Percentiles rank a stretch among this genome's conserved stretches.
These are phyloP conservation scores for Proteles cristata DNA, from an alignment of 2,113 vertebrate species.

Conservation along the genomic window DNA sequence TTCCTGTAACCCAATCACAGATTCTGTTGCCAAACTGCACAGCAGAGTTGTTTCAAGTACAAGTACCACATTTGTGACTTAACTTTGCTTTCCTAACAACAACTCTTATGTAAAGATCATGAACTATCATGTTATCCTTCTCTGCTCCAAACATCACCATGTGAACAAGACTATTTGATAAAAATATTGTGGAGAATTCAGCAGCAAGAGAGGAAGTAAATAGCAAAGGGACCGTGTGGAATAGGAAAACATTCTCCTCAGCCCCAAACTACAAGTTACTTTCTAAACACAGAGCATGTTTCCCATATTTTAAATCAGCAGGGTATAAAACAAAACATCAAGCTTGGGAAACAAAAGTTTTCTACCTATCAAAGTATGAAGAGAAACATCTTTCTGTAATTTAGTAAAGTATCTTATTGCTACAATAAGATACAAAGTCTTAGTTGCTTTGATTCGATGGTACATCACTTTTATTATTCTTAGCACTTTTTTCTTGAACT, in stretches of 20 bases:
- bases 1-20: neutral
- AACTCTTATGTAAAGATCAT: neutral
- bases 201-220: neutral
- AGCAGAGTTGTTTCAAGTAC: neutral
- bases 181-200: neutral
- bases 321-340: constrained; percentile 33
- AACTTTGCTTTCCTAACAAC: neutral
- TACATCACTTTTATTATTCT: neutral
- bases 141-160: neutral
- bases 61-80: neutral
- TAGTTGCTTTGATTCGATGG: neutral
- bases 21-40: neutral
- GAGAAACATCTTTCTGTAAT: constrained; percentile 6
- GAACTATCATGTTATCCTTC: neutral
- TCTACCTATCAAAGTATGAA: constrained; percentile 27
- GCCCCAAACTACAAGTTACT: neutral
- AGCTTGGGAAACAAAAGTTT: neutral
- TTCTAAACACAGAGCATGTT: constrained; percentile 45
- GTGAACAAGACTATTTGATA: neutral
- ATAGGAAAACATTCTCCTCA: neutral
- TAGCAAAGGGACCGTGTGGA: neutral
- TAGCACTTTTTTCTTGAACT: neutral
- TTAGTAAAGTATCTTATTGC: neutral
- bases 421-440: neutral
- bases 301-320: constrained; percentile 47